Evolutionary conservation across 2,797 vertebrate genomes (phyloP).

Genomic region (Microchirus variegatus): DNA sequence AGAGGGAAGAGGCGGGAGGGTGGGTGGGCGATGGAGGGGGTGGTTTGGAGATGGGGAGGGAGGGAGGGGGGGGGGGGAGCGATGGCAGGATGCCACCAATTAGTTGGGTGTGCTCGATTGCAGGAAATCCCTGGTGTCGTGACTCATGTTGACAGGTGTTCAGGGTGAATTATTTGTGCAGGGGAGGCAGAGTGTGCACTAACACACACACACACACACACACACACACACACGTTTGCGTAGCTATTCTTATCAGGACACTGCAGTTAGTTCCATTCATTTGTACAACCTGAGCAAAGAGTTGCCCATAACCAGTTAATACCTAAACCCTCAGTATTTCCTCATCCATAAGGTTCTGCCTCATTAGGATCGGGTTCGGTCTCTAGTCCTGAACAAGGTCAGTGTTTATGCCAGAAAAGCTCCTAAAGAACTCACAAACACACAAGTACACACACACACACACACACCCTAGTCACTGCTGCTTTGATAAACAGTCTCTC

Average conservation of each 20-base stretch:
- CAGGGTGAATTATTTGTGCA: constrained; percentile 72
- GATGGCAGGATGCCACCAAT: constrained; percentile 87
- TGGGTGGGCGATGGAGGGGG: constrained; percentile 4
- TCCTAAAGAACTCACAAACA: too few species aligned
- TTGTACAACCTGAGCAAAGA: too few species aligned
- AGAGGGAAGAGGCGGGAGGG: constrained; percentile 1
- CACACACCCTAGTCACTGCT: constrained; percentile 45
- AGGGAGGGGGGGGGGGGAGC: constrained; percentile 14
- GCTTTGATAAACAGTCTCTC: constrained; percentile 62
- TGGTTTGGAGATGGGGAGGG: constrained; percentile 6
- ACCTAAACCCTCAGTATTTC: too few species aligned
- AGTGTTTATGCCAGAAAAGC: too few species aligned
- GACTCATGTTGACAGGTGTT: constrained; percentile 85
- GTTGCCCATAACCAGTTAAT: too few species aligned
- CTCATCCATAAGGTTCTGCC: too few species aligned
- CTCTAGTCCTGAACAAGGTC: too few species aligned
- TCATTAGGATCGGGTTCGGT: too few species aligned
- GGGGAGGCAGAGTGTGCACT: constrained; percentile 41
- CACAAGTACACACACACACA: not conserved
- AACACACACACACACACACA: constrained; percentile 17
- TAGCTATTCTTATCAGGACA: too few species aligned
- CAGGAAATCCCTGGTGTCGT: constrained; percentile 80
- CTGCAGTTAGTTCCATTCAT: too few species aligned
- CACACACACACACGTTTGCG: constrained; percentile 4
- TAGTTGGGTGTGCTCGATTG: constrained; percentile 87